Evolutionary conservation across 2,888 invertebrate species (phyloP), one percentile per base, ranked within the genome.

Genomic region (Lacanobia wlatinum): DNA sequence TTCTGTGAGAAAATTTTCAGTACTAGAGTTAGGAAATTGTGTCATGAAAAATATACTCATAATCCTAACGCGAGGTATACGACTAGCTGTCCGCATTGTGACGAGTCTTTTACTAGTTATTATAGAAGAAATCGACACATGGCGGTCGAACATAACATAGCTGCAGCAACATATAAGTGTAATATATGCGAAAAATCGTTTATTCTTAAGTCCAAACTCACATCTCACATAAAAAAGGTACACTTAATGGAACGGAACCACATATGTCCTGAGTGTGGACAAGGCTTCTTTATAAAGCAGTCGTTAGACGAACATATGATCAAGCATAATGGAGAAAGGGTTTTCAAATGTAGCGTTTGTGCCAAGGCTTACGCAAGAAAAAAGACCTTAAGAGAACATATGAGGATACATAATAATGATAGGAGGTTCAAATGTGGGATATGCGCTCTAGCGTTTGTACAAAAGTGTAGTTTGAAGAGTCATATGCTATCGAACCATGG

Each of bases 331-430:
- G 96, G 95, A 0, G 94, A 95, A 38, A 86, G 93, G 18, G 93
- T 94, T 0, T 94, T 92, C 53, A 93, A 94, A 50, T 96, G 96
- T 73, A 90, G 86, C 0, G 93, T 95, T 0, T 96, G 96, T 59
- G 78, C 84, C 0, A 96, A 95, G 34, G 92, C 95, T 0, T 96
- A 95, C 58, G 95, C 95, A 0, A 90, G 96, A 38, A 95, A 94
- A 78, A 95, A 95, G 55, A 96, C 95, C 0, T 68, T 96, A 10
- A 81, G 93, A 1, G 95, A 95, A 64, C 95, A 96, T 82, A 94
- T 95, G 94, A 55, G 95, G n/a, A 95, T 95, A 6, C 96, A 96
- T 71, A 94, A 94, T 69, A 94, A 96, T 70, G 95, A 95, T 76
- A 92, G 94, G 50, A 73, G 95, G 5, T 95, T 95, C 28, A 94